Evolutionary conservation across 2,113 vertebrate species (phyloP), one percentile per base, ranked within the genome.

Genomic region (Tetrax tetrax): DNA sequence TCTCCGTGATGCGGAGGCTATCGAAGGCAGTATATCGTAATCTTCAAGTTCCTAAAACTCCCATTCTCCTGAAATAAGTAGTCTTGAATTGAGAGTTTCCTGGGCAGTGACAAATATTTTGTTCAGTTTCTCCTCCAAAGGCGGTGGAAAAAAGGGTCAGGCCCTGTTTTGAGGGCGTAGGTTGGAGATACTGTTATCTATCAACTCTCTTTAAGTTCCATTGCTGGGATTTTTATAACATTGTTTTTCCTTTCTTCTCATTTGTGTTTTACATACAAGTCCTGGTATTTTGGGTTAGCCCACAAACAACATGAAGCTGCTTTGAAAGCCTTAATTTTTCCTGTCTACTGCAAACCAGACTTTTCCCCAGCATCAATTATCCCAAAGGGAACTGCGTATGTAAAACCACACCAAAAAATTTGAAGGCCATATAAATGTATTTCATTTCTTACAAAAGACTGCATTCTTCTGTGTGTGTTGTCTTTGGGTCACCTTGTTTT

Each of bases 251-350:
- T 89, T 89, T 95, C 72, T 93, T 85, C 89, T 97, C 74, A 10
- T 85, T 79, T 77, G 77, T 87, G 86, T 94, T 96, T 95, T 95
- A 80, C 93, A 93, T 95, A 29, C 87, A 77, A 95, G 92, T 74
- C 77, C 66, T 94, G 93, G 83, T 83, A 96, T 96, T 96, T 95
- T 80, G 94, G 81, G 92, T 95, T 95, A 94, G 87, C 93, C 96
- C 96, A 83, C 91, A 94, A 94, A 95, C 93, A 89, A 88, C 93
- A 70, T 13, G 70, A 94, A 92, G 70, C 47, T 84, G 47, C 47
- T 92, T 80, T 68, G 89, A 87, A 76, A 90, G 86, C 83, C 54
- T 93, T 82, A 24, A 65, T 94, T 96, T 96, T 94, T 94, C 89
- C 94, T 96, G 92, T 88, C 92, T 90, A 48, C 51, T 91, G 89